A percentile compares a stretch with the other conserved stretches of the same genome.
Evolutionary conservation across 2,113 vertebrate species (phyloP).

Genomic region (Malurus melanocephalus): DNA sequence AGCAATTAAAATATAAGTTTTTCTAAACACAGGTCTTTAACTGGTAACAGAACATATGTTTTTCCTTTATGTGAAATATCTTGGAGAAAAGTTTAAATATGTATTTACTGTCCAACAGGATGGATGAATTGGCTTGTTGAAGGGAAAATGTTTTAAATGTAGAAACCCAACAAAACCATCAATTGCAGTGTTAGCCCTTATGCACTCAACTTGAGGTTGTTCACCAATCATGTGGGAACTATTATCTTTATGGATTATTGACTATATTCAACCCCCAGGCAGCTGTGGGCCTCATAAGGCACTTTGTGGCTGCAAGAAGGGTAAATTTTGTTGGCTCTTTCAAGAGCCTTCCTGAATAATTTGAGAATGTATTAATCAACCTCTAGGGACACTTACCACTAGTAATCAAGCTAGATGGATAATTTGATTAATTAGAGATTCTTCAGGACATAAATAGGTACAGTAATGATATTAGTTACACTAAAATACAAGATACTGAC

Average conservation of each 20-base stretch:
- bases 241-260: constrained; percentile 64
- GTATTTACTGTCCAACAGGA: constrained; percentile 34
- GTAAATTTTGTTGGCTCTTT: constrained; percentile 39
- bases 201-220: constrained; percentile 38
- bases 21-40: not conserved
- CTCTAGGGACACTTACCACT: constrained; percentile 34
- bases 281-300: constrained; percentile 21
- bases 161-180: constrained; percentile 30
- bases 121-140: constrained; percentile 20
- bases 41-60: not conserved
- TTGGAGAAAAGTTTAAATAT: not conserved
- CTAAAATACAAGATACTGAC: not conserved
- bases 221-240: constrained; percentile 53
- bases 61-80: not conserved
- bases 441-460: constrained; percentile 22
- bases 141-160: constrained; percentile 29
- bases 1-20: not conserved
- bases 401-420: constrained; percentile 26
- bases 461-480: constrained; percentile 8
- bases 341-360: constrained; percentile 57
- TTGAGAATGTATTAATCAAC: constrained; percentile 63
- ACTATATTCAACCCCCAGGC: constrained; percentile 42
- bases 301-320: constrained; percentile 42
- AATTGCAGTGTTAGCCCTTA: constrained; percentile 17
- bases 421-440: constrained; percentile 54